Conservation (phyloP, 2,113 vertebrate genomes). For the Chloropsis hardwickii region DNA sequence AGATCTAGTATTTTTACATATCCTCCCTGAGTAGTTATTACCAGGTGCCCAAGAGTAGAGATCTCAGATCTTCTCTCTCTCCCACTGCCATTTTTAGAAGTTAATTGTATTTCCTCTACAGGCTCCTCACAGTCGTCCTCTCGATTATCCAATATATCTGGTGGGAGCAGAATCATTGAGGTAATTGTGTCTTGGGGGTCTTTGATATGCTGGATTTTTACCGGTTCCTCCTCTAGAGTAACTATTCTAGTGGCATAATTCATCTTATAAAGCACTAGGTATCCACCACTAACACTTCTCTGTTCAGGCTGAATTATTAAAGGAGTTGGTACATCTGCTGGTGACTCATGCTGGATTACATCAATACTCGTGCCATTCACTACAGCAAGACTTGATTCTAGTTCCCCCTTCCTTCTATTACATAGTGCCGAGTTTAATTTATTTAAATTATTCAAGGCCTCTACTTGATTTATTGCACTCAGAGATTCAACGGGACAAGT, state of each 20-base stretch:
- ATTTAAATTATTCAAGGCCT: constrained; percentile 98
- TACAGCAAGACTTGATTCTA: constrained; percentile 79
- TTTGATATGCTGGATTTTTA: constrained; percentile 96
- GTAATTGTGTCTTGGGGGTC: constrained; percentile 94
- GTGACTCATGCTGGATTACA: constrained; percentile 84
- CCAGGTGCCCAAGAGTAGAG: constrained; percentile 89
- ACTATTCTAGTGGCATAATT: constrained; percentile 97
- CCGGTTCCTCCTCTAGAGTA: constrained; percentile 93
- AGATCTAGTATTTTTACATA: constrained; percentile 97
- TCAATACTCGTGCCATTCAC: constrained; percentile 85
- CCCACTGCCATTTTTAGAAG: constrained; percentile 81
- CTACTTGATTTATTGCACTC: constrained; percentile 97
- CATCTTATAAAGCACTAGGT: constrained; percentile 95
- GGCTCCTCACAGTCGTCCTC: constrained; percentile 95
- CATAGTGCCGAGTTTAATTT: constrained; percentile 97
- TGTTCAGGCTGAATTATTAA: constrained; percentile 91
- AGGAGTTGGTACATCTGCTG: constrained; percentile 83
- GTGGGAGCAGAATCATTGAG: constrained; percentile 93
- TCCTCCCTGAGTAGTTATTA: constrained; percentile 96
- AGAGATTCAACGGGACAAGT: constrained; percentile 87
- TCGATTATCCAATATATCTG: constrained; percentile 92
- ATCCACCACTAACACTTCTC: constrained; percentile 86
- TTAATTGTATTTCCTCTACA: constrained; percentile 83
- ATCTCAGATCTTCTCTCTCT: constrained; percentile 87
- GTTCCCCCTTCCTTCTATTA: constrained; percentile 87